Percentiles rank a stretch among this genome's conserved stretches.
Conservation (phyloP, 1,140 invertebrate species). For the Ladona fulva region DNA sequence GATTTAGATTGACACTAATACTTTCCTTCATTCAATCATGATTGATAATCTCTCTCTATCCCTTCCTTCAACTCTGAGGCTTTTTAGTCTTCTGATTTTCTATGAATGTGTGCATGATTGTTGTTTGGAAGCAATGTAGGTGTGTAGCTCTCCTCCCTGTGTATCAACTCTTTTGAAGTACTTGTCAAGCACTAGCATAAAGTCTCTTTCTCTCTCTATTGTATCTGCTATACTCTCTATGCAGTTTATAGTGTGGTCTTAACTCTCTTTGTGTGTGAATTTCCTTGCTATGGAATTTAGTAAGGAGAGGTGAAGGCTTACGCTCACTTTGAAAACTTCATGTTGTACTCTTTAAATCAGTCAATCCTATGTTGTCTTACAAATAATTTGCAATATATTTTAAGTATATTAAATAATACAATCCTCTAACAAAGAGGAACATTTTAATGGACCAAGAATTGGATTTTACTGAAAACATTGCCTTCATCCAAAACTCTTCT, state of each 20-base stretch:
- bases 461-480: neutral
- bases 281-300: neutral
- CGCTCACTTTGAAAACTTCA: neutral
- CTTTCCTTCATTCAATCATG: neutral
- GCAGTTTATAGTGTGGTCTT: conserved; percentile 1
- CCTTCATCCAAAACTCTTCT: neutral
- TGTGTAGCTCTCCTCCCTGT: neutral
- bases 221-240: neutral
- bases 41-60: neutral
- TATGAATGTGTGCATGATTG: neutral
- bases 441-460: neutral
- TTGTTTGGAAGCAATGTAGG: conserved; percentile 9
- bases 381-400: neutral
- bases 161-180: conserved; percentile 2
- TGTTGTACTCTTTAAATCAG: neutral
- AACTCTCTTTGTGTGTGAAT: neutral
- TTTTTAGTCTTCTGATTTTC: conserved; percentile 7
- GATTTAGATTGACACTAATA: neutral
- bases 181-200: neutral
- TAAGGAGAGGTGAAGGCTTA: neutral
- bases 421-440: neutral
- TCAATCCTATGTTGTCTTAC: neutral
- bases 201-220: neutral
- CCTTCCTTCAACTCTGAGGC: neutral
- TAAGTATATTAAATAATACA: neutral